These are phyloP conservation scores for Anthophora plumipes DNA, from an alignment of 2,888 invertebrate species.

Conservation along the genomic window DNA sequence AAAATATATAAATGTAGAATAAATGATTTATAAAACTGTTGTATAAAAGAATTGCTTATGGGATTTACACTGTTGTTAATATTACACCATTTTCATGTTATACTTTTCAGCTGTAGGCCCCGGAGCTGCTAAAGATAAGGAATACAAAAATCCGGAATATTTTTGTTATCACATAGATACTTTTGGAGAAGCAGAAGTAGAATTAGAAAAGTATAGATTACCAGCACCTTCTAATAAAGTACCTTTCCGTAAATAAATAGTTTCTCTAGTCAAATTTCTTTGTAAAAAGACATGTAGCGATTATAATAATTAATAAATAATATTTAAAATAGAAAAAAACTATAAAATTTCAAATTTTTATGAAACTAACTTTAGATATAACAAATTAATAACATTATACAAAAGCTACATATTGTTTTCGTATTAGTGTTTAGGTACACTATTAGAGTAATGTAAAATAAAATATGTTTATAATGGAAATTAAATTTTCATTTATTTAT, in stretches of 20 bases:
- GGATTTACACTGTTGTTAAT: not conserved
- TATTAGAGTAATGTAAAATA: not conserved
- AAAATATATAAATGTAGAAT: not conserved
- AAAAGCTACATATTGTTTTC: not conserved
- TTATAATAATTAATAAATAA: constrained; percentile 17
- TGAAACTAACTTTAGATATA: not conserved
- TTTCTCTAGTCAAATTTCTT: not conserved
- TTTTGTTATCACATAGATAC: constrained; percentile 91
- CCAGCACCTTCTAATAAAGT: constrained; percentile 90
- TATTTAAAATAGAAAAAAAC: constrained; percentile 1
- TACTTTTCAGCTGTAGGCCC: constrained; percentile 88
- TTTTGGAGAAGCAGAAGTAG: constrained; percentile 94
- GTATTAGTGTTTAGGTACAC: no score
- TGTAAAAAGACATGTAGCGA: constrained; percentile 21
- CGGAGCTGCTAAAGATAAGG: constrained; percentile 89
- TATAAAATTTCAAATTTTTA: not conserved
- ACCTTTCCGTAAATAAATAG: constrained; percentile 70
- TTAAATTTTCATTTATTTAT: not conserved
- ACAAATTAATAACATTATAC: not conserved
- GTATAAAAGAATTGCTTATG: not conserved
- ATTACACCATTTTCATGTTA: not conserved
- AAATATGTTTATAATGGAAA: not conserved
- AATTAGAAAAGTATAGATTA: constrained; percentile 91
- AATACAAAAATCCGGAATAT: constrained; percentile 95
- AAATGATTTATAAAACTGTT: not conserved